Conservation (phyloP, 2,797 vertebrate genomes). For the Chaetophractus vellerosus region DNA sequence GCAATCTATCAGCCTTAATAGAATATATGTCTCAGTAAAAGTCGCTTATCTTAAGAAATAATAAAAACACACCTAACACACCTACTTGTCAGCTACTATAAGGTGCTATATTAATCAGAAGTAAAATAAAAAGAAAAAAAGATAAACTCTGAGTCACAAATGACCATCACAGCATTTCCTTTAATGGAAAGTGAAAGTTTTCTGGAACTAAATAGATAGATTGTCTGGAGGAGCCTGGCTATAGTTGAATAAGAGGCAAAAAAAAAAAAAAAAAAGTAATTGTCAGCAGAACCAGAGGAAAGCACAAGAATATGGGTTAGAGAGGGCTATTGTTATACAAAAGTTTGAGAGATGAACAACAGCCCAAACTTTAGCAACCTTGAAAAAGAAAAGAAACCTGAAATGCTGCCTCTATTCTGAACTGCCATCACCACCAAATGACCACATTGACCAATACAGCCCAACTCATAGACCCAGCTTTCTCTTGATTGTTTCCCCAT, state of each 20-base stretch:
- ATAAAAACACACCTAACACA: background rate
- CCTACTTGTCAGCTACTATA: conserved; percentile 17
- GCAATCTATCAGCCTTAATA: conserved; percentile 7
- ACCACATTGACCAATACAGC: background rate
- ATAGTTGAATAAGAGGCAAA: background rate
- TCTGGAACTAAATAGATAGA: background rate
- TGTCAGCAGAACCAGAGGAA: conserved; percentile 8
- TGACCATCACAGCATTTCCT: background rate
- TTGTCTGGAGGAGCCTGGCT: background rate
- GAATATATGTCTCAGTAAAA: conserved; percentile 17
- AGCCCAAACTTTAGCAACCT: background rate
- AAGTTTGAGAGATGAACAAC: background rate
- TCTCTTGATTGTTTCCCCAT: background rate
- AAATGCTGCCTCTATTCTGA: background rate
- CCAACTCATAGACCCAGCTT: background rate
- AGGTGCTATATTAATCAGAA: conserved; percentile 39
- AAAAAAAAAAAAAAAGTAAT: background rate
- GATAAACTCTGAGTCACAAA: background rate
- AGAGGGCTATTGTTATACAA: background rate
- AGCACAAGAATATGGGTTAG: background rate
- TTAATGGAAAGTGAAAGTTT: conserved; percentile 42
- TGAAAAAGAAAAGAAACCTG: conserved; percentile 30
- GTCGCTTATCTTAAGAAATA: conserved; percentile 61
- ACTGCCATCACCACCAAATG: background rate
- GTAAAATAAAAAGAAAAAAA: conserved; percentile 9